Percentiles rank a stretch among this genome's conserved stretches.
Evolutionary conservation across 2,888 invertebrate genomes (phyloP).

Genomic region (Scaptomyza cyrtandrae): DNA sequence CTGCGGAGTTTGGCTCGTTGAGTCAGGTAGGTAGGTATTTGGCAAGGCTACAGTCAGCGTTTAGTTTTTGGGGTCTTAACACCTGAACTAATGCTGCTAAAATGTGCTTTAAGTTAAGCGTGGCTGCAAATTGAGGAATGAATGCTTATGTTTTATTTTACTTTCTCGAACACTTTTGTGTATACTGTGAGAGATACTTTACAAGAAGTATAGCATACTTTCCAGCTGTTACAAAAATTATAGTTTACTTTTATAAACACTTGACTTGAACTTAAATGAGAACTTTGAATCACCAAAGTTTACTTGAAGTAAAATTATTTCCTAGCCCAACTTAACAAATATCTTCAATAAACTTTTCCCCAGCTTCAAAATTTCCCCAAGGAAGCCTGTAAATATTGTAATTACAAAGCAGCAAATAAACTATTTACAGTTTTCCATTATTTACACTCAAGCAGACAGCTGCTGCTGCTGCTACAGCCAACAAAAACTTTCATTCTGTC

Average conservation of each 20-base stretch:
- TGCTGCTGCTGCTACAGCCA: constrained; percentile 42
- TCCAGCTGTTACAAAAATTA: background rate
- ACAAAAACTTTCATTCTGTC: constrained; percentile 26
- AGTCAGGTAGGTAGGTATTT: constrained; percentile 22
- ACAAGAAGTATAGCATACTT: background rate
- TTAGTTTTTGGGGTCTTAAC: constrained; percentile 44
- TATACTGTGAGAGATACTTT: background rate
- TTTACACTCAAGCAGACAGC: constrained; percentile 46
- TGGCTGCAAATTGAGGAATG: background rate
- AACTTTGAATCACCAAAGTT: too few species aligned
- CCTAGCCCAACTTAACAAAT: background rate
- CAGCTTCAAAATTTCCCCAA: constrained; percentile 1
- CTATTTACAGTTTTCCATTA: constrained; percentile 42
- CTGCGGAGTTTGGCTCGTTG: background rate
- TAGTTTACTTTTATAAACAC: background rate
- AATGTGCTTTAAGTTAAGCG: constrained; percentile 20
- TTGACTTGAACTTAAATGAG: background rate
- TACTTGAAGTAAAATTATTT: background rate
- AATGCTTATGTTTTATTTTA: background rate
- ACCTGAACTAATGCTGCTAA: constrained; percentile 46
- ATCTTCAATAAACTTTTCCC: background rate
- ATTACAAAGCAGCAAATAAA: constrained; percentile 44
- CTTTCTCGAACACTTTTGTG: background rate
- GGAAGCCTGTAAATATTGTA: constrained; percentile 13
- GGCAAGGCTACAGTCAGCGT: constrained; percentile 30